These are phyloP conservation scores for Luscinia megarhynchos DNA, from an alignment of 2,797 vertebrate genomes.

Conservation along the genomic window DNA sequence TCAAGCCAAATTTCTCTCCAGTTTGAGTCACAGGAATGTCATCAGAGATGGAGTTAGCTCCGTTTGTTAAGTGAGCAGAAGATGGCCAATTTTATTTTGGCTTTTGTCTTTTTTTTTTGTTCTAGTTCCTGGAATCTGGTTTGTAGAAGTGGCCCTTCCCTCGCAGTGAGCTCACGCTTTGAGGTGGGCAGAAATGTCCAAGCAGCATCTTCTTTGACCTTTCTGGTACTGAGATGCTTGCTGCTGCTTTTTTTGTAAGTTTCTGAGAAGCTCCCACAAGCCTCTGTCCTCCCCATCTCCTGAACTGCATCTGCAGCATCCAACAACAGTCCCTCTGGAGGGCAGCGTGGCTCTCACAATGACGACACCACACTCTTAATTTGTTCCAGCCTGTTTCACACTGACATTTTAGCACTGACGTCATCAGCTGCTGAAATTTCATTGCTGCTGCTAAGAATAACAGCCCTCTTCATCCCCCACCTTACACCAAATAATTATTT, in stretches of 20 bases:
- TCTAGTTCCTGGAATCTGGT: conserved; percentile 30
- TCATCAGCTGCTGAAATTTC: conserved; percentile 72
- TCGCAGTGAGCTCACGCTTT: neutral
- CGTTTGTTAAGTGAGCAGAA: conserved; percentile 1
- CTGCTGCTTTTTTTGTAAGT: neutral
- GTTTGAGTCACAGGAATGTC: conserved; percentile 48
- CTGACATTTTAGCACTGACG: conserved; percentile 75
- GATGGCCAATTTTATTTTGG: neutral
- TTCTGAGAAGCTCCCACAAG: conserved; percentile 27
- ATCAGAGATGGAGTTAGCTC: conserved; percentile 31
- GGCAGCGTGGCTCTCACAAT: conserved; percentile 53
- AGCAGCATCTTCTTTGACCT: conserved; percentile 33
- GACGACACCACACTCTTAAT: conserved; percentile 64
- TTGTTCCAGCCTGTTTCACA: conserved; percentile 74
- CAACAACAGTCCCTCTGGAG: conserved; percentile 49
- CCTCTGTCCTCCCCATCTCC: neutral
- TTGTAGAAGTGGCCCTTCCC: neutral
- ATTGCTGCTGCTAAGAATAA: conserved; percentile 75
- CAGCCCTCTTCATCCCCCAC: conserved; percentile 52
- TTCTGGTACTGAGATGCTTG: neutral
- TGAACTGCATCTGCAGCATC: conserved; percentile 40
- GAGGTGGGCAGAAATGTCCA: neutral
- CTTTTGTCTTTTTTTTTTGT: neutral
- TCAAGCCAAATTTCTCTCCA: neutral
- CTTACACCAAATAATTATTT: conserved; percentile 58